Percentiles rank a stretch among this genome's conserved stretches.
phyloP scores from a whole-genome alignment of 2,888 invertebrate species.

The Parnassius smintheus region DNA sequence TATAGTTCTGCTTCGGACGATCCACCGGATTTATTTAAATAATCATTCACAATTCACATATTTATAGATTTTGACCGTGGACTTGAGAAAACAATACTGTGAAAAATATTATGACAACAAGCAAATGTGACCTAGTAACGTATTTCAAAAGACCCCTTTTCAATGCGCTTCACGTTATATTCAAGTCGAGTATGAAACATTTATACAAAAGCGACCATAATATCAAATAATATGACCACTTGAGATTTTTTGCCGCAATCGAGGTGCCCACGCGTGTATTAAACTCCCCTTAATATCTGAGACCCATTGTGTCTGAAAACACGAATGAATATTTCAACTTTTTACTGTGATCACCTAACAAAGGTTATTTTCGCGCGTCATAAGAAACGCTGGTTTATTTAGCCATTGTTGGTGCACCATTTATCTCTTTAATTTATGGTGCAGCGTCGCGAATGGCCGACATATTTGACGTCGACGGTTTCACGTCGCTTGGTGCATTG shows the following conservation, averaged over 20 bases:
- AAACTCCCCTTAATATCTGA: constrained; percentile 60
- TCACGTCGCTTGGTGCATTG: constrained; percentile 47
- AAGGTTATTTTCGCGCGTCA: constrained; percentile 70
- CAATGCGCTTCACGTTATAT: constrained; percentile 10
- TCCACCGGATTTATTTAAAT: too few relatives aligned
- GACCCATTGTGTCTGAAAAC: constrained; percentile 56
- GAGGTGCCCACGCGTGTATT: constrained; percentile 50
- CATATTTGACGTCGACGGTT: constrained; percentile 62
- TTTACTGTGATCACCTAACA: constrained; percentile 62
- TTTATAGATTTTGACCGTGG: constrained; percentile 2
- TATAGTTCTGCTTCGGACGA: too few relatives aligned
- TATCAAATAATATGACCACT: constrained; percentile 48
- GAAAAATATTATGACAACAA: constrained; percentile 44
- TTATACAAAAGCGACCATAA: constrained; percentile 43
- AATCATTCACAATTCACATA: too few relatives aligned
- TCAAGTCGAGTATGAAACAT: constrained; percentile 12
- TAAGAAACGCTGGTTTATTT: constrained; percentile 73
- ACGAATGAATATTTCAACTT: constrained; percentile 67
- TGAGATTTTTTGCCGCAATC: constrained; percentile 58
- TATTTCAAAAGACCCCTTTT: constrained; percentile 18
- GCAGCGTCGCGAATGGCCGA: constrained; percentile 68
- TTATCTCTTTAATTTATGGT: constrained; percentile 79
- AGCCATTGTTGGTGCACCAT: constrained; percentile 75
- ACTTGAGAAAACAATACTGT: constrained; percentile 43
- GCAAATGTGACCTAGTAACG: constrained; percentile 41